Evolutionary conservation across 2,888 invertebrate genomes (phyloP).

Genomic region (Lochmaea capreae): DNA sequence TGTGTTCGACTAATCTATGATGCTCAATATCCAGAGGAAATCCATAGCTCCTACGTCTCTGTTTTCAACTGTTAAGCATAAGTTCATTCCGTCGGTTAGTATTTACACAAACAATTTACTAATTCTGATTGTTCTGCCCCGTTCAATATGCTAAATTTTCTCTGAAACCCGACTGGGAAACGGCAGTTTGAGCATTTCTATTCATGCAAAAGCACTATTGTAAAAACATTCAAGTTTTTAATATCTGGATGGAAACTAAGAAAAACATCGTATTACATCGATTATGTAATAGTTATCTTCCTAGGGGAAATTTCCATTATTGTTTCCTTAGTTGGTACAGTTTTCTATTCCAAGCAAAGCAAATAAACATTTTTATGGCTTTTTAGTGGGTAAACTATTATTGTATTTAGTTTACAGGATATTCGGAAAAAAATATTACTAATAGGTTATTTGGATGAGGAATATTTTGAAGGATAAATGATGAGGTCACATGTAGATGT

Average conservation of each 20-base stretch:
- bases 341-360: not conserved
- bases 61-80: slow-evolving; percentile 49
- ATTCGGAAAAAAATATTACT: too few relatives aligned
- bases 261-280: not conserved
- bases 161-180: slow-evolving; percentile 9
- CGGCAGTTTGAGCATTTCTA: slow-evolving; percentile 13
- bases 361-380: not conserved
- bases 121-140: slow-evolving; percentile 46
- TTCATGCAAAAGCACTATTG: not conserved
- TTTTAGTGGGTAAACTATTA: not conserved
- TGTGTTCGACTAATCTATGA: not conserved
- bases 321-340: not conserved
- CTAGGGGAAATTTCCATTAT: not conserved
- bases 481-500: too few relatives aligned
- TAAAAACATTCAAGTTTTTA: slow-evolving; percentile 15
- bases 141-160: slow-evolving; percentile 44
- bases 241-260: not conserved
- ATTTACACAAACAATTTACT: slow-evolving; percentile 48
- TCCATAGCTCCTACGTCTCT: slow-evolving; percentile 31
- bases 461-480: too few relatives aligned
- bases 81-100: slow-evolving; percentile 46
- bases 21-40: not conserved
- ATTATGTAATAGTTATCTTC: not conserved
- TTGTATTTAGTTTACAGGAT: not conserved
- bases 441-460: too few relatives aligned